Evolutionary conservation across 53 echinoderm and acorn worm genomes (phyloP).

Genomic region (Echinometra lucunter): DNA sequence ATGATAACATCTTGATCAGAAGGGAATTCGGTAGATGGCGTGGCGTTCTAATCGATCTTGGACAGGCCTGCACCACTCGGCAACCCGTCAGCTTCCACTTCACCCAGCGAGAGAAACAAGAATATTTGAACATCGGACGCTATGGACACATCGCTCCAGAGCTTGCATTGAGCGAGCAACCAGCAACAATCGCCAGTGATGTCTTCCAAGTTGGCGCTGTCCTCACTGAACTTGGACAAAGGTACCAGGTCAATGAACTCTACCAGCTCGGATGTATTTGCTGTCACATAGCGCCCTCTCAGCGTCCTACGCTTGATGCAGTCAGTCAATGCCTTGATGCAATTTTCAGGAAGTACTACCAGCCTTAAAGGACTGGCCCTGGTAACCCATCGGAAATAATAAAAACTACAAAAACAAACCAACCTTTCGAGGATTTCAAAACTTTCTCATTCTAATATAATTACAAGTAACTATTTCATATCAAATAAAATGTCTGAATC

Average conservation of each 20-base stretch:
- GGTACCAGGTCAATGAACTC: not conserved
- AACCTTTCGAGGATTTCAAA: too few species aligned
- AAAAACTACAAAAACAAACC: too few species aligned
- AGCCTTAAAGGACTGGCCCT: too few species aligned
- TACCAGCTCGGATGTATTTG: not conserved
- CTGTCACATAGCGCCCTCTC: not conserved
- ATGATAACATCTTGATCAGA: slow-evolving; percentile 35
- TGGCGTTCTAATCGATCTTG: slow-evolving; percentile 39
- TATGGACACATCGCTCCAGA: slow-evolving; percentile 20
- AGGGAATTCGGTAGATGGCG: slow-evolving; percentile 22
- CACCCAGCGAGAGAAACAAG: slow-evolving; percentile 12
- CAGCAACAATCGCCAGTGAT: not conserved
- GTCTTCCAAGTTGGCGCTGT: slow-evolving; percentile 34
- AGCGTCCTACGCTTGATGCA: not conserved
- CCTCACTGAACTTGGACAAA: not conserved
- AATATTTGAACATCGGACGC: not conserved
- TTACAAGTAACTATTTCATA: too few species aligned
- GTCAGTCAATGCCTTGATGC: not conserved
- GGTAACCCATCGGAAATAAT: too few species aligned
- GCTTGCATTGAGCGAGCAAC: not conserved
- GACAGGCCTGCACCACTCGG: not conserved
- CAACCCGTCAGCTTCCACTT: slow-evolving; percentile 8
- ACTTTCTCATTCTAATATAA: too few species aligned
- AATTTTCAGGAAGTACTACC: not conserved
- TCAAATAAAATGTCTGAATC: too few species aligned